Evolutionary conservation across 2,797 vertebrate genomes (phyloP).

Genomic region (Phalanger gymnotis): DNA sequence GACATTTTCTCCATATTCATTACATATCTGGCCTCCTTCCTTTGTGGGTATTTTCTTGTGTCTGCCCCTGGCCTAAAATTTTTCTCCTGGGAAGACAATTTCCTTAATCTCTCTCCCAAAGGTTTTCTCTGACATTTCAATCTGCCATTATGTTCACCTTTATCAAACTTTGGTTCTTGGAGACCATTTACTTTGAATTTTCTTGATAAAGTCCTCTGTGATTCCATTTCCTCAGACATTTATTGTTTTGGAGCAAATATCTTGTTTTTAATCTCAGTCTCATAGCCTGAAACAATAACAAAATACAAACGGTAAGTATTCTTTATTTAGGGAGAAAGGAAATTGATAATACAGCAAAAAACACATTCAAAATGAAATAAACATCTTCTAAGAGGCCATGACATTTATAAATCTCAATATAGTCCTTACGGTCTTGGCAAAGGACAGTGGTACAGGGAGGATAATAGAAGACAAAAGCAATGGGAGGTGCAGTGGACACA

Average conservation of each 20-base stretch:
- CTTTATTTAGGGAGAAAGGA: background rate
- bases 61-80: background rate
- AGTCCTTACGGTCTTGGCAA: background rate
- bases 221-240: conserved; percentile 43
- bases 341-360: background rate
- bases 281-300: conserved; percentile 36
- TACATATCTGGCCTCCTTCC: background rate
- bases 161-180: conserved; percentile 32
- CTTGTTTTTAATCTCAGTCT: conserved; percentile 1
- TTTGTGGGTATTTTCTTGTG: background rate
- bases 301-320: background rate
- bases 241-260: conserved; percentile 18
- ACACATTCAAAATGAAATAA: conserved; percentile 6
- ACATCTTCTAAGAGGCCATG: background rate
- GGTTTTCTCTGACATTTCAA: background rate
- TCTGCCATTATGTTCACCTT: background rate
- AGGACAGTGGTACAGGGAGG: background rate
- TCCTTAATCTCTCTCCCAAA: background rate
- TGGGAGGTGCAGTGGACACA: background rate
- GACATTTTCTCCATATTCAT: background rate
- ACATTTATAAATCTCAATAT: background rate
- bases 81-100: background rate
- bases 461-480: background rate
- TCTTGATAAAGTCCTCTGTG: background rate
- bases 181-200: background rate